phyloP scores from a whole-genome alignment of 2,888 invertebrate genomes.

The Schizaphis graminum region DNA sequence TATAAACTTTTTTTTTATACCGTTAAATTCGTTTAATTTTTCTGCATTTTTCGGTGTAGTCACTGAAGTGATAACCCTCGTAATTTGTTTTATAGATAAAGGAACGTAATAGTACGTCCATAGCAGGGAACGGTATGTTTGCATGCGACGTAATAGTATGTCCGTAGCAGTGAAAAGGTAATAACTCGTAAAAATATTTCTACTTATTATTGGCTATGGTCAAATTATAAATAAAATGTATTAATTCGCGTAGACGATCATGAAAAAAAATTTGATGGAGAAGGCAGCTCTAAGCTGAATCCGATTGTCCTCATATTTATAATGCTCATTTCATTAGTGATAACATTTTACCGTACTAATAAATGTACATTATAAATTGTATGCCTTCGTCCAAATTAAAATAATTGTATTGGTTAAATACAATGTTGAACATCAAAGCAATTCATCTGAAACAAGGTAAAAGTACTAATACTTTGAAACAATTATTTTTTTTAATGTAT shows the following conservation, averaged over 20 bases:
- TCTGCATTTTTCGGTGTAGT: not conserved
- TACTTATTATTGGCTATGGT: too few relatives aligned
- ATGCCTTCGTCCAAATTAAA: not conserved
- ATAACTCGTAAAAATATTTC: too few relatives aligned
- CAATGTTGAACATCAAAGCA: not conserved
- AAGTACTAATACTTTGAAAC: not conserved
- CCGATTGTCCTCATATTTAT: not conserved
- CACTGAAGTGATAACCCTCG: not conserved
- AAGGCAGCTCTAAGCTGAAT: not conserved
- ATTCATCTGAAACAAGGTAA: not conserved
- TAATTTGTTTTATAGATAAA: not conserved
- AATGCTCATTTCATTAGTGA: not conserved
- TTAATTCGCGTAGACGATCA: not conserved
- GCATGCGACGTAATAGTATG: not conserved
- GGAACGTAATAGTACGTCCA: not conserved
- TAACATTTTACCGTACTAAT: not conserved
- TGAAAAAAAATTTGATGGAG: not conserved
- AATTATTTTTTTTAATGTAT: not conserved
- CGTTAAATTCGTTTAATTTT: not conserved
- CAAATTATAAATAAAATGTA: too few relatives aligned
- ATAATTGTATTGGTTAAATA: not conserved
- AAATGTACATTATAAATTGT: not conserved
- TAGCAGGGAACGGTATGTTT: too few relatives aligned
- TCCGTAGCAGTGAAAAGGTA: not conserved
- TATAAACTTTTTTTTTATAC: not conserved